Percentiles rank a stretch among this genome's conserved stretches.
These are phyloP conservation scores for Meda fulgida DNA, from an alignment of 2,797 vertebrate species.

Conservation along the genomic window DNA sequence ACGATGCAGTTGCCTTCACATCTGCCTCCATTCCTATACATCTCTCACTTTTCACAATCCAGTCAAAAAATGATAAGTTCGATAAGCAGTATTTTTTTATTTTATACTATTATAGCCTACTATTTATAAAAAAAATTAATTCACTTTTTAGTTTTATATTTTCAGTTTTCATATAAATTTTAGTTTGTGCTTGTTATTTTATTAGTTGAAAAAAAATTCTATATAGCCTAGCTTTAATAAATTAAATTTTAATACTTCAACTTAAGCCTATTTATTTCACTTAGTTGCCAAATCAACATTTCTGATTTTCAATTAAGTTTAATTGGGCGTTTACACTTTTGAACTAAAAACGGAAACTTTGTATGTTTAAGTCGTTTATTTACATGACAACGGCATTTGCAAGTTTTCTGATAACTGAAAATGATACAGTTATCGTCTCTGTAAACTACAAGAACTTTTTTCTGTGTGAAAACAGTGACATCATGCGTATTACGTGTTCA, in stretches of 20 bases:
- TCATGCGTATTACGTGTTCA: too few species aligned
- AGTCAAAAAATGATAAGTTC: not conserved
- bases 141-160: not conserved
- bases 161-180: not conserved
- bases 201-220: not conserved
- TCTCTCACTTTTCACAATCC: not conserved
- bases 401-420: too few species aligned
- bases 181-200: not conserved
- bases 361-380: too few species aligned
- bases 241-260: not conserved
- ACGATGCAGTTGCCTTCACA: not conserved
- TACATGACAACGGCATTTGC: too few species aligned
- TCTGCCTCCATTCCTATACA: not conserved
- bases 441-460: not conserved
- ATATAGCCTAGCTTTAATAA: not conserved
- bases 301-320: not conserved
- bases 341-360: too few species aligned
- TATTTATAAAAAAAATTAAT: not conserved
- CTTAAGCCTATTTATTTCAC: not conserved
- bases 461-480: too few species aligned
- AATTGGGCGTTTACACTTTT: too few species aligned
- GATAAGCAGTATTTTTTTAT: not conserved
- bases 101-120: not conserved
- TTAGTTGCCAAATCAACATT: not conserved
- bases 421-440: too few species aligned